Evolutionary conservation across 2,113 vertebrate species (phyloP).

Genomic region (Alosa alosa): DNA sequence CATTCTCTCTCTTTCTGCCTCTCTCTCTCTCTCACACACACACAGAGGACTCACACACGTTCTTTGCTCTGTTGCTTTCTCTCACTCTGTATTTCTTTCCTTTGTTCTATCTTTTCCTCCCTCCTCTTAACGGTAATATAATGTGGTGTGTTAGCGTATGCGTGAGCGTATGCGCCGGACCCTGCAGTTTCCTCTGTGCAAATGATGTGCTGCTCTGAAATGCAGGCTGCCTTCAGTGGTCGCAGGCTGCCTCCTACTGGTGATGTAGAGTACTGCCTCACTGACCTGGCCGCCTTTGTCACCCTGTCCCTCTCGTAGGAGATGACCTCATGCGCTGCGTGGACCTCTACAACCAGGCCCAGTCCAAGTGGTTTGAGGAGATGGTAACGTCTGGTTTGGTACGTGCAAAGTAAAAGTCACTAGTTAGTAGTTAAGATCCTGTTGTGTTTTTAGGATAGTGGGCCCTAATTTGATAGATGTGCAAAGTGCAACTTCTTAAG

Average conservation of each 20-base stretch:
- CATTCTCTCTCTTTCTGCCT: background rate
- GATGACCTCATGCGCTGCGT: constrained; percentile 97
- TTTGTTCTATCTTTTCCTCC: background rate
- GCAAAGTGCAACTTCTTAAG: too few species aligned
- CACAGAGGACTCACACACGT: background rate
- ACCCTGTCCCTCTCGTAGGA: constrained; percentile 65
- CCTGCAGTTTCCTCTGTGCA: background rate
- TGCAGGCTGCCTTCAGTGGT: background rate
- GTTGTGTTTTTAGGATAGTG: background rate
- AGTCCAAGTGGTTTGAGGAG: constrained; percentile 98
- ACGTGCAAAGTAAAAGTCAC: constrained; percentile 12
- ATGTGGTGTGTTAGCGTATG: background rate
- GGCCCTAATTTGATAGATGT: too few species aligned
- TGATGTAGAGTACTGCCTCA: background rate
- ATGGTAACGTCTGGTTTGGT: constrained; percentile 98
- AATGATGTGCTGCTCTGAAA: background rate
- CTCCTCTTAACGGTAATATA: background rate
- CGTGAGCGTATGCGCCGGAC: background rate
- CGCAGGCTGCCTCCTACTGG: constrained; percentile 54
- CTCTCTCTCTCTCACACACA: background rate
- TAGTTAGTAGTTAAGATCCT: too few species aligned
- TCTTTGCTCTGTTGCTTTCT: constrained; percentile 6
- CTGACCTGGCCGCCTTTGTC: background rate
- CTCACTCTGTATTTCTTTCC: background rate
- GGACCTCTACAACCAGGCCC: constrained; percentile 96